phyloP scores from a whole-genome alignment of 1,140 invertebrate genomes.

The Dolichoris vasculosae region DNA sequence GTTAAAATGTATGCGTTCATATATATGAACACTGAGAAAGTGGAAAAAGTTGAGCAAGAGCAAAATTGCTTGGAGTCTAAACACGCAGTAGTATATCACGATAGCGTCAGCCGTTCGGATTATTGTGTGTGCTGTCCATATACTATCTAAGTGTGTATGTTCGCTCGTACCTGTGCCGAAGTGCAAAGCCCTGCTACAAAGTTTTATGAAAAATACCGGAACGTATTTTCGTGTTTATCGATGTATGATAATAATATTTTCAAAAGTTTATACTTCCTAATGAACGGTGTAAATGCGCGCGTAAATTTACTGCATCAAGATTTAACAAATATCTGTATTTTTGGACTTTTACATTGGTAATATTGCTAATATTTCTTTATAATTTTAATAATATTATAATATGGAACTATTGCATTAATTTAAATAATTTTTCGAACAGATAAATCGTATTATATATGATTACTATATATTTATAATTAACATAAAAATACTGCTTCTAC shows the following conservation, averaged over 20 bases:
- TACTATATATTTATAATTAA: too few species aligned
- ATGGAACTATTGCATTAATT: too few species aligned
- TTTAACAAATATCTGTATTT: too few species aligned
- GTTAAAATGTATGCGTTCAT: too few species aligned
- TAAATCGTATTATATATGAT: too few species aligned
- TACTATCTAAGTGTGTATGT: neutral
- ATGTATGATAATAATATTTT: conserved; percentile 53
- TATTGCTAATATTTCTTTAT: too few species aligned
- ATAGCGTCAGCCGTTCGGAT: conserved; percentile 60
- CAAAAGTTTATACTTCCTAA: conserved; percentile 36
- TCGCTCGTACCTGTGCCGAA: neutral
- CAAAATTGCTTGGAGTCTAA: conserved; percentile 26
- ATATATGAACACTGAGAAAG: conserved; percentile 11
- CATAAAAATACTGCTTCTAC: too few species aligned
- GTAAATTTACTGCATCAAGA: neutral
- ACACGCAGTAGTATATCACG: conserved; percentile 58
- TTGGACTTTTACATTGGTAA: too few species aligned
- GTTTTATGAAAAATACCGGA: conserved; percentile 46
- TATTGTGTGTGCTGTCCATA: conserved; percentile 22
- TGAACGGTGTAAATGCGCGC: neutral
- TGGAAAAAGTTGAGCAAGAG: conserved; percentile 35
- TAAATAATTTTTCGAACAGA: too few species aligned
- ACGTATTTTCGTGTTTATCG: conserved; percentile 45
- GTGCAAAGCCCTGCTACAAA: neutral
- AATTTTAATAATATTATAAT: too few species aligned